A percentile compares a stretch with the other conserved stretches of the same genome.
Conservation (phyloP, 92 coral and sea anemone genomes). For the Diadumene lineata region DNA sequence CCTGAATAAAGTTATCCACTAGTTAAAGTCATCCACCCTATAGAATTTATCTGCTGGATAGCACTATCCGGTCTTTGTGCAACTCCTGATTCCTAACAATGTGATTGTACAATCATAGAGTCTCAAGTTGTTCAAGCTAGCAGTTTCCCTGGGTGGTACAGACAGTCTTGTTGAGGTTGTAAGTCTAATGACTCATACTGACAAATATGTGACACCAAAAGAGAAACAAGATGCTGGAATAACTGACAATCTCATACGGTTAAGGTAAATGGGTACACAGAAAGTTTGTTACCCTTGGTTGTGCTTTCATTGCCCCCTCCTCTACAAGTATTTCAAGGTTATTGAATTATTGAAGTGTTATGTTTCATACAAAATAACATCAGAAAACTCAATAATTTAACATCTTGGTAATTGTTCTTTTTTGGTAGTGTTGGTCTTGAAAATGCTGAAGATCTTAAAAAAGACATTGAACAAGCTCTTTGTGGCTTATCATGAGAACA, state of each 20-base stretch:
- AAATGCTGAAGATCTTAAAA: constrained; percentile 76
- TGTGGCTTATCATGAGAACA: constrained; percentile 19
- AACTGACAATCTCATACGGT: constrained; percentile 53
- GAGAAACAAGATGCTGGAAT: constrained; percentile 49
- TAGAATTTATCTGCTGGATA: too few relatives aligned
- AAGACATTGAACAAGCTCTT: constrained; percentile 73
- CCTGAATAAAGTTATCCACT: not conserved
- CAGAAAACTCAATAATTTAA: too few relatives aligned
- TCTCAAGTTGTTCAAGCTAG: constrained; percentile 61
- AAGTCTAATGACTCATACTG: constrained; percentile 56
- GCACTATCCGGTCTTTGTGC: too few relatives aligned
- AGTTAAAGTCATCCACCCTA: too few relatives aligned
- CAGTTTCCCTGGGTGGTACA: constrained; percentile 75
- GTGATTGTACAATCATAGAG: too few relatives aligned
- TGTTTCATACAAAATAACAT: too few relatives aligned
- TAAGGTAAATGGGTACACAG: constrained; percentile 57
- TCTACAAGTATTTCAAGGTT: too few relatives aligned
- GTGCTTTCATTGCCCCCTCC: too few relatives aligned
- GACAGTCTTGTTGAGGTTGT: constrained; percentile 65
- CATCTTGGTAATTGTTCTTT: constrained; percentile 9
- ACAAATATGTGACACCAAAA: constrained; percentile 60
- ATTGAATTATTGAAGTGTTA: too few relatives aligned
- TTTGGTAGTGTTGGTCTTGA: constrained; percentile 70
- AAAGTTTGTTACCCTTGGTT: too few relatives aligned
- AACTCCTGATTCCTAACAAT: too few relatives aligned